Base-by-base conservation (phyloP, 1,140 invertebrate genomes). In the Lutraria rhynchaena region DNA sequence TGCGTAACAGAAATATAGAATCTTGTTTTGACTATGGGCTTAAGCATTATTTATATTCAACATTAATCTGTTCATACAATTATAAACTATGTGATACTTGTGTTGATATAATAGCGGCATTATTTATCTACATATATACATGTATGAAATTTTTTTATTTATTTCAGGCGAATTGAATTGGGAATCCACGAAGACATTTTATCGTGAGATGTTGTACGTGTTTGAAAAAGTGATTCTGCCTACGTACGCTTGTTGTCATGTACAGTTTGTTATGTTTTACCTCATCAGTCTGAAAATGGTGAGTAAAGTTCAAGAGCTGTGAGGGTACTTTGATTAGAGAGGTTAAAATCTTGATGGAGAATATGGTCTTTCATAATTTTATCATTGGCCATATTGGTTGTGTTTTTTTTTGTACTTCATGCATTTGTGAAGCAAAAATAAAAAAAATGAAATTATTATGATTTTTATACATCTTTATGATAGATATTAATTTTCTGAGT, bases 201-300 rank as follows among this genome's bases (percentile, higher is more conserved):
- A 89, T 93, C 60, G 91, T 88, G 87, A 93, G 86, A 81, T 93
- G 51, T 83, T 95, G 19, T 86, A 90, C 51, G 92, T 94, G 29
- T 97, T 97, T 91, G 95, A 97, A 77, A 93, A 94, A 86, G 90
- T 96, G 46, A 94, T 97, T 73, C 90, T 97, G 69, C 94, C 94
- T 3, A 96, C 95, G 22, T 94, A 96, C 87, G 95, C 94, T 35
- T 95, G 94, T 67, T 94, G 94, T 89, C 95, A 96, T 88, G 94
- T 96, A 19, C 96, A 97, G 90, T 97, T 96, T 90, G 86, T 96
- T 1, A 93, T 96, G 87, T 97, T 97, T 91, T 95, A 96, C 85
- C 91, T 96, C 58, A 94, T 95, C 88, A 95, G 95, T 87, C 94
- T 96, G 70, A 95, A 95, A 91, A 86, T 90, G 7, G 90, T 92